These are phyloP conservation scores for Macropodus opercularis DNA, from an alignment of 2,797 vertebrate genomes.

Conservation along the genomic window DNA sequence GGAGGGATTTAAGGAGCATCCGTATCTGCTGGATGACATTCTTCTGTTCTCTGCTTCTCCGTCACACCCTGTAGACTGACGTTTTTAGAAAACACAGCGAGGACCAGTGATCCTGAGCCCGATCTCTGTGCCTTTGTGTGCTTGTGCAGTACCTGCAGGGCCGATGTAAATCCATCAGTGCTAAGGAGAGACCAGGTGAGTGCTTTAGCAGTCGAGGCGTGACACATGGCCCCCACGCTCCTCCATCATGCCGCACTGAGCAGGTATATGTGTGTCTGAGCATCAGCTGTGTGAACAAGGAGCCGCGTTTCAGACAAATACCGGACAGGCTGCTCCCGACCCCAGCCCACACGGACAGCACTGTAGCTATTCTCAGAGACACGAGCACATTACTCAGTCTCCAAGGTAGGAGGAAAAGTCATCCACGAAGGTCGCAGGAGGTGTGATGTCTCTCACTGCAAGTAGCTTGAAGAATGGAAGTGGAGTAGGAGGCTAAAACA, in stretches of 20 bases:
- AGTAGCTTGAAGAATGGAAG: constrained; percentile 64
- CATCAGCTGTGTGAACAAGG: constrained; percentile 35
- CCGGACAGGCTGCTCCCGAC: constrained; percentile 27
- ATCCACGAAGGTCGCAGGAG: constrained; percentile 69
- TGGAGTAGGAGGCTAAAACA: constrained; percentile 47
- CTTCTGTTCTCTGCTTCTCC: constrained; percentile 39
- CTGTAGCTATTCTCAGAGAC: constrained; percentile 67
- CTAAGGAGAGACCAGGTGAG: constrained; percentile 57
- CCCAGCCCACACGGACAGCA: constrained; percentile 47
- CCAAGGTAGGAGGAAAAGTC: constrained; percentile 70
- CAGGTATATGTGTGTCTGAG: constrained; percentile 21
- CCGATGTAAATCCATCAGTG: constrained; percentile 61
- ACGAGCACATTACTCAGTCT: constrained; percentile 69
- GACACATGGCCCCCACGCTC: constrained; percentile 57
- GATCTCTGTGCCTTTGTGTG: constrained; percentile 10
- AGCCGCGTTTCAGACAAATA: constrained; percentile 66
- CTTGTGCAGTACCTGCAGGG: constrained; percentile 30
- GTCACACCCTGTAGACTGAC: constrained; percentile 29
- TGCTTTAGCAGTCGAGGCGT: constrained; percentile 58
- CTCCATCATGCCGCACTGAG: constrained; percentile 65
- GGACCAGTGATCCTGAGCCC: constrained; percentile 34
- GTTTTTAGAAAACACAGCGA: constrained; percentile 31
- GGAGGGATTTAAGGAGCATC: constrained; percentile 14
- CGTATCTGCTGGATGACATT: constrained; percentile 31
- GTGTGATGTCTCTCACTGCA: constrained; percentile 64